Base-by-base conservation (phyloP, 2,888 invertebrate species). In the Amiota communis region DNA sequence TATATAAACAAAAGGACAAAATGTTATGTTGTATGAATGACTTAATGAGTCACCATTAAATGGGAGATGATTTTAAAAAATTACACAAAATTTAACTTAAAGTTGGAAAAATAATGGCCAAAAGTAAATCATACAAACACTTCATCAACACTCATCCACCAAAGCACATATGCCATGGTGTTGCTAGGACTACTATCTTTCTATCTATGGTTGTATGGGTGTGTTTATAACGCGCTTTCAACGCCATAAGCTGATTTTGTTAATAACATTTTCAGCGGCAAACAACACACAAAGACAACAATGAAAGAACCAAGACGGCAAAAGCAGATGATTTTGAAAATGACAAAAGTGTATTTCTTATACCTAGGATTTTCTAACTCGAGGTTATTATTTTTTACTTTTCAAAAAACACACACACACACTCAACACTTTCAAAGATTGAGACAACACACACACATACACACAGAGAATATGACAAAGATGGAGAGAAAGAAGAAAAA, bases 311-410 rank as follows among this genome's bases (percentile, higher is more conserved):
- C 4, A 36, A 36, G 36, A 36, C n/a, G n/a, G 36, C 36, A 2
- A 6, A 13, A 1, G 53, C n/a, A n/a, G 9, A 53, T 15, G 13
- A 53, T 3, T 36, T 1, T 36, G 2, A 36, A 6, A 0, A 36
- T 6, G 46, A 46, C 23, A 46, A 47, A 23, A 46, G 36, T 46
- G 63, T 47, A 36, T 15, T 17, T 48, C 65, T 65, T n/a, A n/a
- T n/a, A 48, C 65, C 65, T 65, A 63, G 63, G 13, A 65, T 65
- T 49, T 53, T 36, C 20, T 63, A 17, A 65, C 71, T 57, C 10
- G 74, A 74, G 77, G 77, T 78, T 81, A 81, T 84, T 81, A 79
- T 80, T 80, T 76, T 78, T 74, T 70, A 67, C 74, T 72, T 72
- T 70, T 76, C 74, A 13, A 73, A 72, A 67, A 72, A 77, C 76